Base-by-base conservation (phyloP, 2,888 invertebrate species). In the Kryphioiulus occultus region DNA sequence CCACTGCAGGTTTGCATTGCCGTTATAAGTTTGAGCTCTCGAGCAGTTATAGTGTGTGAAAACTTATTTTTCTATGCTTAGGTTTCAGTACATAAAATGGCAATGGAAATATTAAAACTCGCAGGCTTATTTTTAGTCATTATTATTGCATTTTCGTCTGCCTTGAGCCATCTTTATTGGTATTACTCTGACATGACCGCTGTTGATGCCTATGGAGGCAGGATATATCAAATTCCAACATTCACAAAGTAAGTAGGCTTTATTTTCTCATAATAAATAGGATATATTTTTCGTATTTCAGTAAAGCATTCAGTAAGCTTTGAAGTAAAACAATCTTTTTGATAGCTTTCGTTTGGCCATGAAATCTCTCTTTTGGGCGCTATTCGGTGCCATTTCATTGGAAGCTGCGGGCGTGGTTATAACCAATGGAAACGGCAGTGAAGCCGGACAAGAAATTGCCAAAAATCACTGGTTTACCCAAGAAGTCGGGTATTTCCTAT, bases 91-190 rank as follows among this genome's bases (percentile, higher is more conserved):
- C 32, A 83, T 17, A 83, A 83, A 39, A 83, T 83, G 83, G 32
- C 26, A 4, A 19, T 19, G 17, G 83, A 83, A 22, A 83, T 83
- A 83, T 15, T 83, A 30, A 83, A 39, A 30, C 39, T 83, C 1
- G 83, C 83, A 30, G 39, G 15, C 30, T 1, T 39, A 83, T 83
- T 83, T 83, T 35, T 83, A n/a, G n/a, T 83, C 83, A 83, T 83
- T 35, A 35, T 83, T 17, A 83, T 83, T 5, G 32, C 83, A 39
- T 83, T 83, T 39, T 32, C 83, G 15, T 83, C 83, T n/a, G 83
- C 83, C 83, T 83, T 83, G n/a, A 32, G 39, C n/a, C 39, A 83
- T 19, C 83, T 83, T 1, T 83, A 83, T 83, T 83, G 83, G 83
- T 83, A 83, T 83, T 83, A 83, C 19, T 32, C 32, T 39, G 83